These are phyloP conservation scores for Engystomops pustulosus DNA, from an alignment of 2,113 vertebrate genomes.

Conservation along the genomic window DNA sequence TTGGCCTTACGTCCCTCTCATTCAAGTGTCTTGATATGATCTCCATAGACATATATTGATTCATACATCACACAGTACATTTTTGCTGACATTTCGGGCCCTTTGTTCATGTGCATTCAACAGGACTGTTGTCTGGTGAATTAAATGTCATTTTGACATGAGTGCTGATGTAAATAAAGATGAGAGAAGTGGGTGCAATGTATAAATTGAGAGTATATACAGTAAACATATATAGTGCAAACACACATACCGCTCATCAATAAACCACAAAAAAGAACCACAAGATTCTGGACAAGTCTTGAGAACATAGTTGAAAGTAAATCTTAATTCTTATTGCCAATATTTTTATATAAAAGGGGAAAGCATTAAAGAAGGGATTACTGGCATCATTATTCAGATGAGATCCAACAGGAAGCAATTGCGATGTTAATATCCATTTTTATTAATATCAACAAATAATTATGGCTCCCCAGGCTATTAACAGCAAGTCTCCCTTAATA, in stretches of 20 bases:
- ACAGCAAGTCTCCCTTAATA: constrained; percentile 32
- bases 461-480: constrained; percentile 44
- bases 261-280: too few species aligned
- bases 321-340: not conserved
- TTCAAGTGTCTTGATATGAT: constrained; percentile 49
- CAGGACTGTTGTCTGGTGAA: constrained; percentile 28
- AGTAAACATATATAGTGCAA: too few species aligned
- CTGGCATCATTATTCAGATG: not conserved
- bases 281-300: not conserved
- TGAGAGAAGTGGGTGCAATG: too few species aligned
- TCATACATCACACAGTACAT: constrained; percentile 48
- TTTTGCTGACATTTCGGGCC: constrained; percentile 47
- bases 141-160: constrained; percentile 45
- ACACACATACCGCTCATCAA: too few species aligned
- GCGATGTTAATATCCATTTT: constrained; percentile 42
- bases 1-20: constrained; percentile 10
- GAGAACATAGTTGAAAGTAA: not conserved
- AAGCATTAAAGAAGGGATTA: not conserved
- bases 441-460: constrained; percentile 55
- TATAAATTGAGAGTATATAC: too few species aligned
- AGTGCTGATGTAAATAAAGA: constrained; percentile 44
- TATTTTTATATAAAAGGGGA: not conserved
- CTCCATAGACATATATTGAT: constrained; percentile 54
- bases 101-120: constrained; percentile 43
- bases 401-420: constrained; percentile 3